Evolutionary conservation across 2,113 vertebrate genomes (phyloP).

Genomic region (Osmerus mordax): DNA sequence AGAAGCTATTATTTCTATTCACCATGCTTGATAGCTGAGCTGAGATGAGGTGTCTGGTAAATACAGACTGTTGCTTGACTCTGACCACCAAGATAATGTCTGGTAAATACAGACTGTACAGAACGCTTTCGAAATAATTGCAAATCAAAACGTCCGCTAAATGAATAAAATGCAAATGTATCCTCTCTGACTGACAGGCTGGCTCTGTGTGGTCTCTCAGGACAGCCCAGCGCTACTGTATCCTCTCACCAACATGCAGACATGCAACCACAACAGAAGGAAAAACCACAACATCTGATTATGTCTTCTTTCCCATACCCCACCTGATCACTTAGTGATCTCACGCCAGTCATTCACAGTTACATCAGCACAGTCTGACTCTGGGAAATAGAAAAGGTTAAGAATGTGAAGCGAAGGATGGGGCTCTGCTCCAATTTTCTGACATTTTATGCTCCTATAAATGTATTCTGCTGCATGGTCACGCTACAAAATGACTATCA

Average conservation of each 20-base stretch:
- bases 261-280: background rate
- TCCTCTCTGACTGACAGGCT: too few species aligned
- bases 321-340: slow-evolving; percentile 20
- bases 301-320: background rate
- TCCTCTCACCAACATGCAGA: background rate
- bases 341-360: slow-evolving; percentile 4
- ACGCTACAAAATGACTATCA: slow-evolving; percentile 87
- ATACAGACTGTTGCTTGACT: too few species aligned
- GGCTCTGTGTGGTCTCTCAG: too few species aligned
- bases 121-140: too few species aligned
- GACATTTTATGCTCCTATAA: slow-evolving; percentile 79
- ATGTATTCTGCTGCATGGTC: slow-evolving; percentile 81
- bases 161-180: too few species aligned
- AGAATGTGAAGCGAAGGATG: slow-evolving; percentile 58
- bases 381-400: slow-evolving; percentile 49
- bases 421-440: slow-evolving; percentile 63
- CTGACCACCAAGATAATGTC: too few species aligned
- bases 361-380: slow-evolving; percentile 46
- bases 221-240: too few species aligned
- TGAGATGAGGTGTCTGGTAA: too few species aligned
- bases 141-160: too few species aligned
- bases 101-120: too few species aligned
- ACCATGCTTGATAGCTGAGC: too few species aligned
- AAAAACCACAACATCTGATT: background rate
- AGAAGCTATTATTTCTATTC: too few species aligned